These are phyloP conservation scores for Pyxicephalus adspersus DNA, from an alignment of 2,113 vertebrate genomes.

Conservation along the genomic window DNA sequence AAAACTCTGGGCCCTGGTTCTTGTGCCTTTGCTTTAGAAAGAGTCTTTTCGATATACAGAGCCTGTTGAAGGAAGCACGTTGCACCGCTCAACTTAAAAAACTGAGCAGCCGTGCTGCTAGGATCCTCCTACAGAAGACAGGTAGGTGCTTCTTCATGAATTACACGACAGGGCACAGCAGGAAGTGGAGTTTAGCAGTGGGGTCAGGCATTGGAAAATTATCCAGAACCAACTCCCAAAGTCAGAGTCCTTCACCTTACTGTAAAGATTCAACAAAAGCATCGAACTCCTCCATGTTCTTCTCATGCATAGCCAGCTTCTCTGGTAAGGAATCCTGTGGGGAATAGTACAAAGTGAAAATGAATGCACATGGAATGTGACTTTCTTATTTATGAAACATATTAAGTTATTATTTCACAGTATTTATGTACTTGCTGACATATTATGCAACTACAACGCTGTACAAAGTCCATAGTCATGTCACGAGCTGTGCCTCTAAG, in stretches of 20 bases:
- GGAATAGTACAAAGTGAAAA: neutral
- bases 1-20: too few species aligned
- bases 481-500: too few species aligned
- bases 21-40: neutral
- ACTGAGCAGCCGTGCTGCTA: slow-evolving; percentile 14
- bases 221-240: neutral
- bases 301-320: slow-evolving; percentile 94
- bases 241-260: slow-evolving; percentile 65
- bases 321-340: slow-evolving; percentile 92
- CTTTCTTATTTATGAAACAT: neutral
- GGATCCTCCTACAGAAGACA: neutral
- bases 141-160: neutral
- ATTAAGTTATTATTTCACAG: too few species aligned
- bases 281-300: slow-evolving; percentile 96
- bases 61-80: neutral
- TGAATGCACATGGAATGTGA: neutral
- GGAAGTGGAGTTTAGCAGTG: too few species aligned
- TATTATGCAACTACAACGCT: too few species aligned
- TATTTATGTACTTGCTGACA: too few species aligned
- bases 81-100: neutral
- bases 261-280: slow-evolving; percentile 98
- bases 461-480: neutral
- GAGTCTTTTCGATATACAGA: neutral
- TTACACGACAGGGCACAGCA: neutral
- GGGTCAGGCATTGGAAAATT: neutral